These are phyloP conservation scores for Penaeus monodon DNA, from an alignment of 2,888 invertebrate species.

Conservation along the genomic window DNA sequence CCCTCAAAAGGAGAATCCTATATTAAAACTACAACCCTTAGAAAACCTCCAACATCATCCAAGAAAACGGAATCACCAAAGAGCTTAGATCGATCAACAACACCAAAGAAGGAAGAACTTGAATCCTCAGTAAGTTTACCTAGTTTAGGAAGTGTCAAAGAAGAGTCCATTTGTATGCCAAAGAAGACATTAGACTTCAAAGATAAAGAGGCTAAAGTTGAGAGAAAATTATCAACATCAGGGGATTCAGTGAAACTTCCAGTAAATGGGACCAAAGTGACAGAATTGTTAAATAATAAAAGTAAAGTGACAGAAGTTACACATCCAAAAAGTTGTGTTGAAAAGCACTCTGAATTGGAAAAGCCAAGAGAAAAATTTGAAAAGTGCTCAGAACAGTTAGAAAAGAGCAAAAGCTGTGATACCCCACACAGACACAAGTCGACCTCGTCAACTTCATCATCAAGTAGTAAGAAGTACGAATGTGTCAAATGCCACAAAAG, in stretches of 20 bases:
- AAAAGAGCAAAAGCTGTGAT: slow-evolving; percentile 13
- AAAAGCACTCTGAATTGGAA: slow-evolving; percentile 1
- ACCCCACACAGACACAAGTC: slow-evolving; percentile 41
- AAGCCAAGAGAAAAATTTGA: slow-evolving; percentile 19
- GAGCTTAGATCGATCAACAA: slow-evolving; percentile 24
- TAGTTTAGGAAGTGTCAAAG: slow-evolving; percentile 15
- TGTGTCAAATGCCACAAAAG: slow-evolving; percentile 68
- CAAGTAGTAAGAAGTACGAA: slow-evolving; percentile 47
- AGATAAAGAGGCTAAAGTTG: slow-evolving; percentile 29
- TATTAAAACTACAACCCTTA: slow-evolving; percentile 53
- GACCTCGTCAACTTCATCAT: slow-evolving; percentile 24
- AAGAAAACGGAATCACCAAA: slow-evolving; percentile 52
- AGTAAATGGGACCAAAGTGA: slow-evolving; percentile 52
- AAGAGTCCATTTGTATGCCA: slow-evolving; percentile 24
- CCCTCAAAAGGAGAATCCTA: slow-evolving; percentile 47
- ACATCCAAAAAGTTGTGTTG: slow-evolving; percentile 17
- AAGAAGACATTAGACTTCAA: slow-evolving; percentile 32
- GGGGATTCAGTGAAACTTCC: slow-evolving; percentile 26
- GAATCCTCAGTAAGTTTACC: slow-evolving; percentile 10
- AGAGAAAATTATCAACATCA: slow-evolving; percentile 28
- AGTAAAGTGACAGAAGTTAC: slow-evolving; percentile 22
- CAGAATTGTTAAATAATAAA: slow-evolving; percentile 30
- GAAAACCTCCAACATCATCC: slow-evolving; percentile 64
- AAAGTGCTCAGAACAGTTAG: neutral
- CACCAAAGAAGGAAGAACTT: slow-evolving; percentile 36